Evolutionary conservation across 2,113 vertebrate genomes (phyloP), one percentile per base, ranked within the genome.

Genomic region (Corythaeola cristata): DNA sequence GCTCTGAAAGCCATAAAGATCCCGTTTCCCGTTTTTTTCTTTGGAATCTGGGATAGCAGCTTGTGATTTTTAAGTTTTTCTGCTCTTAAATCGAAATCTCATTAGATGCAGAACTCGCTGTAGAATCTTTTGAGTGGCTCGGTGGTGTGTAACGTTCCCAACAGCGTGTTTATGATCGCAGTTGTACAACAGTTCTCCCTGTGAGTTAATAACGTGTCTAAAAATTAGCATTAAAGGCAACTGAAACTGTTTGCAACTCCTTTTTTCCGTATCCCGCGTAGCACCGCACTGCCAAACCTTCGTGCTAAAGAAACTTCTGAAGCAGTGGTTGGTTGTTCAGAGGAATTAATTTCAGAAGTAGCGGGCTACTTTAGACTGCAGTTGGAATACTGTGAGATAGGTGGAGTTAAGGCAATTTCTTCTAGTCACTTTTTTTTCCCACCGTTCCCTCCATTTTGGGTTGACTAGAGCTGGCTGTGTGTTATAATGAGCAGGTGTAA

Each of bases 101-200:
- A 0, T 5, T 8, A 5, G 5, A 9, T 15, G 2, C 33, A 30
- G 62, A 41, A 6, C 49, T 5, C 1, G 1, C 33, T 33, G n/a
- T 35, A 6, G 6, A 23, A 6, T 19, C n/a, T 26, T 26, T 11
- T 0, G 5, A 44, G 12, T 6, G 24, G 16, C 47, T 85, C 66
- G 6, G 44, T 4, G 7, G 19, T 8, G 6, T 13, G 0, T 62
- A 62, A 8, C 2, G 1, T 15, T 63, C 69, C n/a, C 33, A 0
- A 1, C 33, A 22, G 33, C 2, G 1, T 5, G 1, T 77, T 80
- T 37, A 20, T 9, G 2, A 8, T 35, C 4, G 1, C 28, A 3
- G 44, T 49, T 17, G 18, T 26, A 44, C 24, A 2, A 30, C 58
- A 26, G 0, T 49, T 93, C 27, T 44, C 66, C 35, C 6, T 7